These are phyloP conservation scores for Tychaedon coryphoeus DNA, from an alignment of 2,113 vertebrate species.

Conservation along the genomic window DNA sequence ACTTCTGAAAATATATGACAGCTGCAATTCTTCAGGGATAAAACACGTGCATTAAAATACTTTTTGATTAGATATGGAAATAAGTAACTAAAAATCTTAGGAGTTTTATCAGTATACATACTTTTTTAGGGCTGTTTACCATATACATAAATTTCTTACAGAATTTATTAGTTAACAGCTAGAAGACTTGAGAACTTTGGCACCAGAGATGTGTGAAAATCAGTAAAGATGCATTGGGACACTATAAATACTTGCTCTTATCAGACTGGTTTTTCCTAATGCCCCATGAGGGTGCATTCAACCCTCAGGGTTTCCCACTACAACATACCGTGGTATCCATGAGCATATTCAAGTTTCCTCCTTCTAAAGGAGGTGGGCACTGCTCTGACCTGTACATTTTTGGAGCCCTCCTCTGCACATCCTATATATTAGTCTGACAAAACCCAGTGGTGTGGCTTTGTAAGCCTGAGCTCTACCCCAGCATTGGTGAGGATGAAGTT, in stretches of 20 bases:
- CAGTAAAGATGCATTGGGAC: background rate
- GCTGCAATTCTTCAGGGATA: background rate
- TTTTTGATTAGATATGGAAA: background rate
- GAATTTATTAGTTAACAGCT: background rate
- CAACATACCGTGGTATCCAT: no score
- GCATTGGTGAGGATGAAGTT: background rate
- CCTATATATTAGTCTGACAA: background rate
- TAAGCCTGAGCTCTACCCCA: background rate
- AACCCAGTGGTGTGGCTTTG: accelerated
- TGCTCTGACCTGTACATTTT: background rate
- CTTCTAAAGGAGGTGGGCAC: background rate
- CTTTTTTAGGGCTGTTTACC: background rate
- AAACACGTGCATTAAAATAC: background rate
- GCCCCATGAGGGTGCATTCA: background rate
- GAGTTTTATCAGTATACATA: background rate
- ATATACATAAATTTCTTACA: background rate
- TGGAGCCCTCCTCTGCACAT: background rate
- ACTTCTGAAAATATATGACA: background rate
- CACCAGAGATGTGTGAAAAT: background rate
- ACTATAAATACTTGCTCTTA: background rate
- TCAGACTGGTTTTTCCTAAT: background rate
- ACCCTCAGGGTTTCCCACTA: background rate
- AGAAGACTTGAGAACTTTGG: background rate
- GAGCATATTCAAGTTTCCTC: accelerated
- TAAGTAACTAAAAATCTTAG: background rate